A percentile compares a stretch with the other conserved stretches of the same genome.
phyloP scores from a whole-genome alignment of 2,113 vertebrate species.

The Chamaetylas fuelleborni region DNA sequence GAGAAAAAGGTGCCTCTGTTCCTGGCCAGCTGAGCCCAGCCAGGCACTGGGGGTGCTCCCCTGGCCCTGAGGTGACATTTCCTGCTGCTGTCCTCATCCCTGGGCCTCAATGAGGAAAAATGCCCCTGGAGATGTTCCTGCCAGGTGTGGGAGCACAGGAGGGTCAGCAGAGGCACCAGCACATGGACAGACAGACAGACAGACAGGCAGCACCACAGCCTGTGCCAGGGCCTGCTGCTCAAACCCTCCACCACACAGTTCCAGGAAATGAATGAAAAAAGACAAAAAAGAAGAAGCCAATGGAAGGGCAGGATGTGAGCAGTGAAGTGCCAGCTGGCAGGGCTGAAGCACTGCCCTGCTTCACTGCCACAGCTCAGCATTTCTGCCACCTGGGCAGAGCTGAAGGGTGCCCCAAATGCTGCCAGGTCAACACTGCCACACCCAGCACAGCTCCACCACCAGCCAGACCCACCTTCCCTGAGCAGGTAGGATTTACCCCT shows the following conservation, averaged over 20 bases:
- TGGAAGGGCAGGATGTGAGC: conserved; percentile 22
- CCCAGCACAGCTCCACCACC: not conserved
- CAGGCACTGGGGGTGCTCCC: not conserved
- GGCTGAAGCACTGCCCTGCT: not conserved
- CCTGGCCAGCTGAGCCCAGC: not conserved
- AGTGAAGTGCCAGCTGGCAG: not conserved
- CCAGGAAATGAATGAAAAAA: conserved; percentile 22
- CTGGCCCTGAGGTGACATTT: not conserved
- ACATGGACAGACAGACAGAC: not conserved
- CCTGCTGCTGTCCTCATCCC: not conserved
- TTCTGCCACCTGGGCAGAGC: not conserved
- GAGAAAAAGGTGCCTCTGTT: conserved; percentile 19
- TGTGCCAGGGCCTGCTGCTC: not conserved
- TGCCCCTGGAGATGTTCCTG: not conserved
- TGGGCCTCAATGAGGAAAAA: not conserved
- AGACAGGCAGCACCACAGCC: not conserved
- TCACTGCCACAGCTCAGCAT: not conserved
- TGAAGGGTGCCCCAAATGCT: not conserved
- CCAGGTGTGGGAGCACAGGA: not conserved
- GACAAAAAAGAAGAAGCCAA: not conserved
- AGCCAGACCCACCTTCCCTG: not conserved
- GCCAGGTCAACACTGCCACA: not conserved
- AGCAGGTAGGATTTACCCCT: not conserved
- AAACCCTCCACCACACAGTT: conserved; percentile 2
- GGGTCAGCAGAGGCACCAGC: not conserved